Evolutionary conservation across 2,797 vertebrate species (phyloP), one percentile per base, ranked within the genome.

Genomic region (Salarias fasciatus): DNA sequence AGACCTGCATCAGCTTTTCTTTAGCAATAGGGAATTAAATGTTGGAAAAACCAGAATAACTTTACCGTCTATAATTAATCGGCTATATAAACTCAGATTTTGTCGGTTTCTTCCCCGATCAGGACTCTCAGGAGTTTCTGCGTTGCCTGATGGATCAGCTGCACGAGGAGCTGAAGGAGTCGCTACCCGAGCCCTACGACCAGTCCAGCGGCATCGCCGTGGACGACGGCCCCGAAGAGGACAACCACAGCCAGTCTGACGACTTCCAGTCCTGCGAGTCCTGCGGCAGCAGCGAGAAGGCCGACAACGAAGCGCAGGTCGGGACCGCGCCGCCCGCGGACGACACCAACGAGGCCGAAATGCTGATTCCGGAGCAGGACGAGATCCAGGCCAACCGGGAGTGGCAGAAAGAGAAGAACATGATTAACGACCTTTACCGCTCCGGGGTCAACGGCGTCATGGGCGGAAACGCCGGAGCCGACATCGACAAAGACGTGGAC

Each of bases 81-180:
- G 15, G 18, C 30, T 8, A 1, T 47, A 33, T 28, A 35, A 47
- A 53, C 33, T 35, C 33, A 69, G 35, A n/a, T 68, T 18, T 47
- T 13, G 7, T 11, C 5, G 37, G 31, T 56, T 11, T 57, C 5
- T 68, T n/a, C 30, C 14, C 3, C 44, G 6, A 24, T 11, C 75
- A 99, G 98, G 98, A 99, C 62, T 98, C 98, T 35, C 98, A 99
- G 87, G 98, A 99, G 85, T 99, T 99, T 88, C 89, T 99, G 72
- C 96, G 97, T 64, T 99, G 98, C 81, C 80, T 99, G 51, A 99
- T 99, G 98, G 98, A 99, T 91, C 93, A 99, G 62, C 95, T 99
- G 62, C 98, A 99, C 28, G 98, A 99, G 80, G 98, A 99, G 78
- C 88, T 99, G 65, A 99, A 99, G 79, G 97, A 99, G 75, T 86